Conservation (phyloP, 2,113 vertebrate genomes). For the Anoplopoma fimbria region DNA sequence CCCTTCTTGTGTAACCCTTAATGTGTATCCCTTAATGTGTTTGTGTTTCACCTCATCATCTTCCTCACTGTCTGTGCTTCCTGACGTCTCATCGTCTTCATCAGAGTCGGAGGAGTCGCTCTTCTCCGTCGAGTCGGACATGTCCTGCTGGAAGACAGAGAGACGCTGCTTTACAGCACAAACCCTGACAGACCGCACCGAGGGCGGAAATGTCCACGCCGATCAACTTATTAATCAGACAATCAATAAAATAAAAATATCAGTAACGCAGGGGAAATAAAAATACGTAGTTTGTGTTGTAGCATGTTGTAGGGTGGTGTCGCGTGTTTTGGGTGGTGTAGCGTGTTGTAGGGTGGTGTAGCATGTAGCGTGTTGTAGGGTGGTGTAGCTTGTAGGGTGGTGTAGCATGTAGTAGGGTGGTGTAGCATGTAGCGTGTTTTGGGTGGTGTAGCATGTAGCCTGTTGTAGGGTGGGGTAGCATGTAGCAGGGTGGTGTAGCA, state of each 20-base stretch:
- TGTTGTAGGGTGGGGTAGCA: not conserved
- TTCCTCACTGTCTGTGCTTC: conserved; percentile 78
- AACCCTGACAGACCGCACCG: not conserved
- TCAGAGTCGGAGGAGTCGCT: conserved; percentile 81
- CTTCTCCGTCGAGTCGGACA: conserved; percentile 83
- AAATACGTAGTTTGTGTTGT: too few species aligned
- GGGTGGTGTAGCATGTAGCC: too few species aligned
- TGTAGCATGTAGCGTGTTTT: not conserved
- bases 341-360: too few species aligned
- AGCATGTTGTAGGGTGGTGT: too few species aligned
- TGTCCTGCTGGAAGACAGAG: conserved; percentile 77
- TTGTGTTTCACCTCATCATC: conserved; percentile 72
- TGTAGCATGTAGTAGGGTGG: not conserved
- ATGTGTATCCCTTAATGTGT: not conserved
- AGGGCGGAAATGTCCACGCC: not conserved
- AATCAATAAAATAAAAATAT: not conserved
- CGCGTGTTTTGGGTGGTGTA: too few species aligned
- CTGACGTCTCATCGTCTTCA: conserved; percentile 83
- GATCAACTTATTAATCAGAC: too few species aligned
- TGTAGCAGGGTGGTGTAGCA: not conserved
- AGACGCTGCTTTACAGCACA: not conserved
- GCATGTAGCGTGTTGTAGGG: too few species aligned
- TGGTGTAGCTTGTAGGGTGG: not conserved
- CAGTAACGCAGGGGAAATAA: too few species aligned
- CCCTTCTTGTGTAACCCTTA: too few species aligned